A percentile compares a stretch with the other conserved stretches of the same genome.
These are phyloP conservation scores for Caligus rogercresseyi DNA, from an alignment of 1,140 invertebrate genomes.

Conservation along the genomic window DNA sequence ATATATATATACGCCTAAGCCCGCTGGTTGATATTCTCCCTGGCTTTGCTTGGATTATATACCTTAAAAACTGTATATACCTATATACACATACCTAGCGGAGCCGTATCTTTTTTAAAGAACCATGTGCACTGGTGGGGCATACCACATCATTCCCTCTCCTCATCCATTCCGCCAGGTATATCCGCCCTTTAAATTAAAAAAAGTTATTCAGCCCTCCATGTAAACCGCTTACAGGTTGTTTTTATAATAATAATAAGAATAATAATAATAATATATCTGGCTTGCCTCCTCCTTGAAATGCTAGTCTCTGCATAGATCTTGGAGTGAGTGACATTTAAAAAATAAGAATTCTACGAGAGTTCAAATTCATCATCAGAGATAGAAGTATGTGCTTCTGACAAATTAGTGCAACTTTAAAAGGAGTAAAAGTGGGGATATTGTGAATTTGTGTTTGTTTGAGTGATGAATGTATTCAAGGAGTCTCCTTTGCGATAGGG, in stretches of 20 bases:
- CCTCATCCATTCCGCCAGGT: background rate
- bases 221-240: background rate
- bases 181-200: background rate
- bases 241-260: background rate
- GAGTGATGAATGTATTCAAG: too few relatives aligned
- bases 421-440: too few relatives aligned
- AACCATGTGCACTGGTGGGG: background rate
- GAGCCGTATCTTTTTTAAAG: background rate
- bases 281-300: background rate
- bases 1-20: too few relatives aligned
- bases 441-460: too few relatives aligned
- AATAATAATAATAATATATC: too few relatives aligned
- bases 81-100: background rate
- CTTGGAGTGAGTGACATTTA: background rate
- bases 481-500: too few relatives aligned
- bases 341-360: too few relatives aligned
- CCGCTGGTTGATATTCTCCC: too few relatives aligned
- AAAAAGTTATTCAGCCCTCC: background rate
- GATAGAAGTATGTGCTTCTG: too few relatives aligned
- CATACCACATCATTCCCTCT: too few relatives aligned
- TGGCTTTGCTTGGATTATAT: background rate
- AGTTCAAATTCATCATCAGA: too few relatives aligned
- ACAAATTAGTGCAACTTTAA: too few relatives aligned
- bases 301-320: background rate
- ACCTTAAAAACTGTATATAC: background rate